phyloP scores from a whole-genome alignment of 2,113 vertebrate species.

The Ceyx cyanopectus region DNA sequence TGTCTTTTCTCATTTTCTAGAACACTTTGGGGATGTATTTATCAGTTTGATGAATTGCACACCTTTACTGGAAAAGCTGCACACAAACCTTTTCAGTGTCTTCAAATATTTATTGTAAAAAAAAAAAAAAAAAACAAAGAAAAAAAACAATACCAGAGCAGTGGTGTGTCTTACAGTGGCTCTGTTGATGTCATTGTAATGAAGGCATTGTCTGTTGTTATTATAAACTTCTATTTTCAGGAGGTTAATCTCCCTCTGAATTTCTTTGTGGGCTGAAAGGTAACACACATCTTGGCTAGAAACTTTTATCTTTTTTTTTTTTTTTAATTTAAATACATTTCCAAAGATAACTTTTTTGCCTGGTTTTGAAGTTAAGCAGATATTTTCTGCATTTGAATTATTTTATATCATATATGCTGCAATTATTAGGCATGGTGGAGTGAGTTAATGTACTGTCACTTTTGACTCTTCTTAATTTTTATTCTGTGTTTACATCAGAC shows the following conservation, averaged over 20 bases:
- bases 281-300: neutral
- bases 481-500: constrained; percentile 53
- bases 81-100: constrained; percentile 8
- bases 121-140: constrained; percentile 9
- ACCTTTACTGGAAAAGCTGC: constrained; percentile 40
- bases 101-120: constrained; percentile 48
- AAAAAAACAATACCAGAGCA: neutral
- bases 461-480: constrained; percentile 57
- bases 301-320: neutral
- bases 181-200: neutral
- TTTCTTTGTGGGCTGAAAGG: constrained; percentile 20
- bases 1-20: constrained; percentile 38
- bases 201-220: neutral
- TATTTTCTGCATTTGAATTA: neutral
- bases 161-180: neutral
- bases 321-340: constrained; percentile 45
- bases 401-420: constrained; percentile 61
- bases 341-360: constrained; percentile 70
- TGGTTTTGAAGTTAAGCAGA: constrained; percentile 46
- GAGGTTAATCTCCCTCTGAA: constrained; percentile 31
- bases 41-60: constrained; percentile 26
- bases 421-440: constrained; percentile 61
- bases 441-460: constrained; percentile 51
- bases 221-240: constrained; percentile 24
- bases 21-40: constrained; percentile 48